Evolutionary conservation across 2,113 vertebrate genomes (phyloP), one percentile per base, ranked within the genome.

Genomic region (Oreochromis aureus): DNA sequence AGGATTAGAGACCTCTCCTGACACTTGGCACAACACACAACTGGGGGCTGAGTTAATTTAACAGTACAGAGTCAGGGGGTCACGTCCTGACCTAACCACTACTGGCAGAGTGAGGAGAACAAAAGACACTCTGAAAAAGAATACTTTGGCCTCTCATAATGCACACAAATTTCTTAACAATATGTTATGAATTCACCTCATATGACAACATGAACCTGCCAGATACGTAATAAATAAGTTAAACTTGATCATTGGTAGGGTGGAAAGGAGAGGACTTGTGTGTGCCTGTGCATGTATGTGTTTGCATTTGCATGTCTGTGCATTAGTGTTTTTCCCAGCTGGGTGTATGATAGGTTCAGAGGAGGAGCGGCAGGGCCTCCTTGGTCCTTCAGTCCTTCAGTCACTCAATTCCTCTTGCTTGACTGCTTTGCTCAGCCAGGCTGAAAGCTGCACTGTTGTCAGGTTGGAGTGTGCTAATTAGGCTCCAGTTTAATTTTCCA

Each of bases 401-500:
- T 97, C 96, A 97, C 94, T 98, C 97, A 97, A 96, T 97, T 97
- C 96, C 97, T 97, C 96, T 89, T 97, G 97, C 97, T 96, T 97
- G 97, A 98, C 97, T 98, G 97, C 97, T 95, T 94, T 97, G 97
- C 97, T 98, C 96, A 97, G 95, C 96, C 97, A 97, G 96, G 96
- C 98, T 98, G 97, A 98, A 99, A 98, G 95, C 89, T 90, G 96
- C 96, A 95, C 96, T 94, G 97, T 97, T 98, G 98, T 98, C 97
- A 97, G 96, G 96, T 97, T 97, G 96, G 97, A 97, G 96, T 96
- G 96, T 96, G 97, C 98, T 99, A 98, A 99, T 98, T 99, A 98
- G 97, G 97, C 96, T 96, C 96, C 96, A 96, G 97, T 97, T 97
- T 98, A 98, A 98, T 99, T 99, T 98, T 97, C 97, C 97, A 97